These are phyloP conservation scores for Drosophila ambigua DNA, from an alignment of 1,140 invertebrate genomes.

Conservation along the genomic window DNA sequence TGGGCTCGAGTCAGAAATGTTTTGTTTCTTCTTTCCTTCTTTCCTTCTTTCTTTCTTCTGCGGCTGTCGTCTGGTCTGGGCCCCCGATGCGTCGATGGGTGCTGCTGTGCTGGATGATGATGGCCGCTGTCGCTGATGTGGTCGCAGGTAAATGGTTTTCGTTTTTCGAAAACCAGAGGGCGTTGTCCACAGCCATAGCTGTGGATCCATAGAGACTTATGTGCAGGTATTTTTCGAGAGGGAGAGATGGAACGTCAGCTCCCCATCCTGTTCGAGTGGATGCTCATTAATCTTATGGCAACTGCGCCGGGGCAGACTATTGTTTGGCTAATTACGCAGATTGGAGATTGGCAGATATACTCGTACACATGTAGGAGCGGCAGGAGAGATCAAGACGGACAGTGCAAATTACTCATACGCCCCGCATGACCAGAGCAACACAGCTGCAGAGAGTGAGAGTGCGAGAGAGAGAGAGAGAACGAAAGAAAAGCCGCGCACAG, in stretches of 20 bases:
- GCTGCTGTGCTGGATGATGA: constrained; percentile 21
- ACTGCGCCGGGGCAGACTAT: background rate
- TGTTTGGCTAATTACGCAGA: constrained; percentile 58
- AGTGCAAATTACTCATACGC: constrained; percentile 60
- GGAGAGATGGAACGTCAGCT: too few relatives aligned
- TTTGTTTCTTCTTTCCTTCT: constrained; percentile 8
- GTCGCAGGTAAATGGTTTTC: constrained; percentile 20
- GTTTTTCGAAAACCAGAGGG: constrained; percentile 12
- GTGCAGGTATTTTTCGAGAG: background rate
- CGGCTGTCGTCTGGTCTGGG: too few relatives aligned
- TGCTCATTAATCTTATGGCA: constrained; percentile 31
- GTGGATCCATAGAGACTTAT: background rate
- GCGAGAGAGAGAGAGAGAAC: too few relatives aligned
- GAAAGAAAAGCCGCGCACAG: background rate
- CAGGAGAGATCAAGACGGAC: constrained; percentile 17
- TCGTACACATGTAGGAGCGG: background rate
- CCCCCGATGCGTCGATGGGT: constrained; percentile 6
- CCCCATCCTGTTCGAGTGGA: constrained; percentile 27
- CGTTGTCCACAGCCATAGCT: background rate
- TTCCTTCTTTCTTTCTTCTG: constrained; percentile 2
- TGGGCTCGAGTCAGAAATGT: constrained; percentile 17
- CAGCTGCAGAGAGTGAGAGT: constrained; percentile 1
- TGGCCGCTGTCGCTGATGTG: constrained; percentile 5
- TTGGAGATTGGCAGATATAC: constrained; percentile 2
- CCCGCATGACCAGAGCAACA: constrained; percentile 37